Percentiles rank a stretch among this genome's conserved stretches.
Evolutionary conservation across 2,888 invertebrate species (phyloP).

Genomic region (Pseudococcus viburni): DNA sequence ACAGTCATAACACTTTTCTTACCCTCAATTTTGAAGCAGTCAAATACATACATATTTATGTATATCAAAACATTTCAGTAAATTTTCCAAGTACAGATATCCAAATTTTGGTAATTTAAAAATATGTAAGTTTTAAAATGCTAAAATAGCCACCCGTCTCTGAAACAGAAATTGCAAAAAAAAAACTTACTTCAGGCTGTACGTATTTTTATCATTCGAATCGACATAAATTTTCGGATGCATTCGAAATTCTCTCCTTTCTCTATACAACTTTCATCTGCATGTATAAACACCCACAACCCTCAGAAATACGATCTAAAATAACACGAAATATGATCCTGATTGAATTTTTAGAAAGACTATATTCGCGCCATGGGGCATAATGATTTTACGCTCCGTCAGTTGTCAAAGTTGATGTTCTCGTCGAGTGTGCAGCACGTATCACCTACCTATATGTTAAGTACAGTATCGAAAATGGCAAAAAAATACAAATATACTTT

Average conservation of each 20-base stretch:
- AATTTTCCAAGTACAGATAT: too few relatives aligned
- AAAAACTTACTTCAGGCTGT: too few relatives aligned
- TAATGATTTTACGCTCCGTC: conserved; percentile 26
- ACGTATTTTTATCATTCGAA: too few relatives aligned
- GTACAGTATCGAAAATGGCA: not conserved
- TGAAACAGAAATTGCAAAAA: too few relatives aligned
- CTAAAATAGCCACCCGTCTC: too few relatives aligned
- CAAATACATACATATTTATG: too few relatives aligned
- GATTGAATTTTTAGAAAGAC: conserved; percentile 53
- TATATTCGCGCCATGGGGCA: not conserved
- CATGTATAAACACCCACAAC: not conserved
- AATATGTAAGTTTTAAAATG: too few relatives aligned
- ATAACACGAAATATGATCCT: conserved; percentile 38
- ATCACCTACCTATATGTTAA: not conserved
- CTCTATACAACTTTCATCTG: not conserved
- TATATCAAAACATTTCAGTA: too few relatives aligned
- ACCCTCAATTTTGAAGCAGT: too few relatives aligned
- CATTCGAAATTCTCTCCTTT: not conserved
- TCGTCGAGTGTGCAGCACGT: not conserved
- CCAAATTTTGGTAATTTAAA: too few relatives aligned
- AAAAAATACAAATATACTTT: not conserved
- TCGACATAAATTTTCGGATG: not conserved
- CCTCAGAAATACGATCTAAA: conserved; percentile 43
- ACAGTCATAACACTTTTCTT: too few relatives aligned
- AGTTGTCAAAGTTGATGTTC: conserved; percentile 21